phyloP scores from a whole-genome alignment of 2,797 vertebrate genomes.

The Ctenopoma kingsleyae region DNA sequence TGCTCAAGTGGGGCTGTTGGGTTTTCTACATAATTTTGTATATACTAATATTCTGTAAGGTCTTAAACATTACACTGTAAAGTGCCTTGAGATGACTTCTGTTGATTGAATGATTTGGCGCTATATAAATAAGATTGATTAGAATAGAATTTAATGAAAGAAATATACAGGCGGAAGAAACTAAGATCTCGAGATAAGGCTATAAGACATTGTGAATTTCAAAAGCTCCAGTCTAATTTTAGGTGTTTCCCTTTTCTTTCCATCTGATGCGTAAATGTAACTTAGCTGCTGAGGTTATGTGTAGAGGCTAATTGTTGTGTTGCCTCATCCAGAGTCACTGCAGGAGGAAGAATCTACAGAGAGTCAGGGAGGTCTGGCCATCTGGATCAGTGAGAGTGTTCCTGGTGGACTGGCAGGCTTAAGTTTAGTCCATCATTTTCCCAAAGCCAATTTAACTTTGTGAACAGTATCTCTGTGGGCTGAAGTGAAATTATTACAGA shows the following conservation, averaged over 20 bases:
- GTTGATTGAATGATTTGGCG: too few species aligned
- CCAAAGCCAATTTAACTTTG: constrained; percentile 45
- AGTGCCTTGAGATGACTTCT: too few species aligned
- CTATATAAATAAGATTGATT: too few species aligned
- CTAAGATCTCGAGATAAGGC: too few species aligned
- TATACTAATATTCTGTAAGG: too few species aligned
- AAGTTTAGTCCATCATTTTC: constrained; percentile 47
- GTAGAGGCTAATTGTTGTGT: constrained; percentile 61
- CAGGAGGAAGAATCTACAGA: constrained; percentile 41
- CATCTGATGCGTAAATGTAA: constrained; percentile 28
- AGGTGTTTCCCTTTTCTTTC: constrained; percentile 20
- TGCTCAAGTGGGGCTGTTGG: too few species aligned
- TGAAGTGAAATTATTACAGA: constrained; percentile 38
- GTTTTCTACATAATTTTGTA: too few species aligned
- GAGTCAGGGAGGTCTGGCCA: constrained; percentile 52
- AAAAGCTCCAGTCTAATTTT: constrained; percentile 15
- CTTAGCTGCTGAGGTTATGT: constrained; percentile 51
- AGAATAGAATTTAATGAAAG: too few species aligned
- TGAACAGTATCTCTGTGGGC: constrained; percentile 37
- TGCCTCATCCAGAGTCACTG: constrained; percentile 39
- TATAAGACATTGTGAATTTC: background rate
- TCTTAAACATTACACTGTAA: too few species aligned
- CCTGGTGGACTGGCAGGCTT: constrained; percentile 46
- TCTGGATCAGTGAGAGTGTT: constrained; percentile 61
- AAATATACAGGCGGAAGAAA: too few species aligned